These are phyloP conservation scores for Malurus leucopterus DNA, from an alignment of 2,797 vertebrate genomes.

Conservation along the genomic window DNA sequence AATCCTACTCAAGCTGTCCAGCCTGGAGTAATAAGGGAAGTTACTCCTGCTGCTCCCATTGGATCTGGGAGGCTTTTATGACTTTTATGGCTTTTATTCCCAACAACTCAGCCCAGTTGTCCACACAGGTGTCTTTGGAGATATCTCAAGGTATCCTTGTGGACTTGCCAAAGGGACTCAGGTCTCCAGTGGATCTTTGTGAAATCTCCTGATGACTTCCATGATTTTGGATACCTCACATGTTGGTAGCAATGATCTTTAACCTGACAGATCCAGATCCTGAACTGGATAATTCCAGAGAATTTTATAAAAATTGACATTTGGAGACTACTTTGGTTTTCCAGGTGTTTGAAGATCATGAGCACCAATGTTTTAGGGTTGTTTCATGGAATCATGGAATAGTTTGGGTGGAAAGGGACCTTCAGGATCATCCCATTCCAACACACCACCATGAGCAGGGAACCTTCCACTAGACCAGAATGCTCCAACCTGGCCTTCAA, in stretches of 20 bases:
- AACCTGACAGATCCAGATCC: background rate
- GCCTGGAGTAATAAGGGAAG: background rate
- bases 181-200: background rate
- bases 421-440: background rate
- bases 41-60: background rate
- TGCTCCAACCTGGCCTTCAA: accelerated
- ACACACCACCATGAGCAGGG: accelerated
- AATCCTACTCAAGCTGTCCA: background rate
- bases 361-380: background rate
- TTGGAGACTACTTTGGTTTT: background rate
- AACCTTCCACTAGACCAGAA: background rate
- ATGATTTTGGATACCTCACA: background rate
- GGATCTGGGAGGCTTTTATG: background rate
- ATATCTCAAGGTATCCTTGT: background rate
- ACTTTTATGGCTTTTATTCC: background rate
- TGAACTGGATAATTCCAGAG: background rate
- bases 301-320: background rate
- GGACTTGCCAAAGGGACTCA: background rate
- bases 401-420: background rate
- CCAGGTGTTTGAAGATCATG: background rate
- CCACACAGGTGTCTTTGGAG: background rate
- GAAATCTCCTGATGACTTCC: background rate
- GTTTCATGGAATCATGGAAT: background rate
- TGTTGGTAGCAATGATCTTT: background rate
- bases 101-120: background rate